Evolutionary conservation across 2,113 vertebrate genomes (phyloP).

Genomic region (Ictalurus furcatus): DNA sequence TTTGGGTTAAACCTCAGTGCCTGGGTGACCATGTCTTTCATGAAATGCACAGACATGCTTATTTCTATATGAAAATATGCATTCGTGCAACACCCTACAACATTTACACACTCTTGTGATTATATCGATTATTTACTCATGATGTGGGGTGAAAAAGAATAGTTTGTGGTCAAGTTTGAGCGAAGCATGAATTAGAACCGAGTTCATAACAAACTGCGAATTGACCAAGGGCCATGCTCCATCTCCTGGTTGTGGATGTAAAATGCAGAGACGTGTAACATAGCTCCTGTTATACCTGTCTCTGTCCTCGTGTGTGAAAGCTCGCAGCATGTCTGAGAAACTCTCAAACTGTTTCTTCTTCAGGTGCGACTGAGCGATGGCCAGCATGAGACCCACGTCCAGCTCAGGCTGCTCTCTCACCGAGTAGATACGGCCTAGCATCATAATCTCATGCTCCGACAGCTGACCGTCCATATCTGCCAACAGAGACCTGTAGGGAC

Average conservation of each 20-base stretch:
- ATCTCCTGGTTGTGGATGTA: constrained; percentile 1
- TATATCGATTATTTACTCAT: not conserved
- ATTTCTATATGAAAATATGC: constrained; percentile 13
- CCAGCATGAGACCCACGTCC: constrained; percentile 70
- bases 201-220: not conserved
- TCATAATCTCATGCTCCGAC: constrained; percentile 84
- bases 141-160: not conserved
- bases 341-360: constrained; percentile 81
- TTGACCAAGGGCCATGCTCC: not conserved
- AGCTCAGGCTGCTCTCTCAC: constrained; percentile 57
- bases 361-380: constrained; percentile 78
- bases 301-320: constrained; percentile 73
- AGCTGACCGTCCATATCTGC: constrained; percentile 67
- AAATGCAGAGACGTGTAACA: not conserved
- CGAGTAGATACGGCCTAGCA: constrained; percentile 75
- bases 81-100: not conserved
- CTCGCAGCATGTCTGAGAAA: constrained; percentile 71
- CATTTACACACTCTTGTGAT: not conserved
- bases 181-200: not conserved
- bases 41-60: not conserved
- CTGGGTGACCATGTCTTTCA: constrained; percentile 37
- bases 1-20: constrained; percentile 33
- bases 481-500: constrained; percentile 75
- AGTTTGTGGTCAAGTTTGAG: not conserved
- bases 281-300: constrained; percentile 71